A percentile compares a stretch with the other conserved stretches of the same genome.
Evolutionary conservation across 2,113 vertebrate species (phyloP).

Genomic region (Oryzias javanicus): DNA sequence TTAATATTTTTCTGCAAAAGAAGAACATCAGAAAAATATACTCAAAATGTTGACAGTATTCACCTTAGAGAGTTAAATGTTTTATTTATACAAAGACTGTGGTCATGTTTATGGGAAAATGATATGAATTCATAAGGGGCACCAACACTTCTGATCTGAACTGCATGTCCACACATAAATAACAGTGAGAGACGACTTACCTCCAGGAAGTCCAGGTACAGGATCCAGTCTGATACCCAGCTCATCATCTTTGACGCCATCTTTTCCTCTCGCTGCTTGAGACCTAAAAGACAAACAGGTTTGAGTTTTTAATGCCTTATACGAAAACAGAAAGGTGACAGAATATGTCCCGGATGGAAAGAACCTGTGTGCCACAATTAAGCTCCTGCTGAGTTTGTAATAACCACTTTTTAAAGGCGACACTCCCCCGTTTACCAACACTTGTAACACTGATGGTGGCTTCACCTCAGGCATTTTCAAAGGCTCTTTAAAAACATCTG

Average conservation of each 20-base stretch:
- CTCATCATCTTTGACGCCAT: slow-evolving; percentile 89
- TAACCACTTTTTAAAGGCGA: slow-evolving; percentile 9
- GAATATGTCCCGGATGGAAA: background rate
- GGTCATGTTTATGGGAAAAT: no score
- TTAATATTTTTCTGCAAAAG: no score
- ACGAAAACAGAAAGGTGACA: background rate
- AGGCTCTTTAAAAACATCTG: slow-evolving; percentile 3
- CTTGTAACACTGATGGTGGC: background rate
- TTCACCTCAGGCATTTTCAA: background rate
- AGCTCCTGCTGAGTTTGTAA: background rate
- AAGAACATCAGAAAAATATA: no score
- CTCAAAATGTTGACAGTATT: no score
- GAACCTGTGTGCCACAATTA: background rate
- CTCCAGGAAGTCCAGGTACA: slow-evolving; percentile 92
- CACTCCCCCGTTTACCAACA: background rate
- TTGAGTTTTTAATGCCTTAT: background rate
- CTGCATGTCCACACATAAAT: background rate
- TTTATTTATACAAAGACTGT: background rate
- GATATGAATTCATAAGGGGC: no score
- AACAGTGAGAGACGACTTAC: slow-evolving; percentile 66
- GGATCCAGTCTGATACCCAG: slow-evolving; percentile 91
- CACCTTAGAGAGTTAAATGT: no score
- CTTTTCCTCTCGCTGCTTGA: slow-evolving; percentile 91
- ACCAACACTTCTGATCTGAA: no score
- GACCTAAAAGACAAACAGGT: slow-evolving; percentile 73